A percentile compares a stretch with the other conserved stretches of the same genome.
Conservation (phyloP, 2,113 vertebrate species). For the Ploceus nigricollis region DNA sequence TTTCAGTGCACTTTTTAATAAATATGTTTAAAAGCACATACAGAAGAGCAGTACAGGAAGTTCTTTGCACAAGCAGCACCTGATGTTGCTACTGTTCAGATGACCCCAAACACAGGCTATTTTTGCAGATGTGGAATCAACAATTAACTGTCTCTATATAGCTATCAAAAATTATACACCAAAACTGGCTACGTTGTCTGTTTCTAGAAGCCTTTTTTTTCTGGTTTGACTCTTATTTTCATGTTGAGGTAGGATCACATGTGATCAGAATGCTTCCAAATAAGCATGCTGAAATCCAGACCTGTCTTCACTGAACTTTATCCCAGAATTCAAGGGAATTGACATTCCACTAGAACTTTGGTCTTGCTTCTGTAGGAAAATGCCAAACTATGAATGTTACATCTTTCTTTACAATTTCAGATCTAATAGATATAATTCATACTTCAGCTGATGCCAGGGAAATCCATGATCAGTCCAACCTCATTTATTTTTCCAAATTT, state of each 20-base stretch:
- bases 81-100: not conserved
- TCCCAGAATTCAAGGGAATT: not conserved
- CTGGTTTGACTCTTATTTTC: not conserved
- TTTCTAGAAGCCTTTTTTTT: not conserved
- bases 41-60: not conserved
- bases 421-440: not conserved
- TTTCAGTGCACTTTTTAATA: not conserved
- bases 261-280: not conserved
- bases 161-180: not conserved
- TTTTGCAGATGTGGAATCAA: not conserved
- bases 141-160: not conserved
- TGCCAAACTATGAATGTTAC: not conserved
- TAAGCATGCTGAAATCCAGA: not conserved
- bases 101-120: not conserved
- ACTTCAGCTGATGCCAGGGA: not conserved
- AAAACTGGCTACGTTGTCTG: not conserved
- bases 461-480: not conserved
- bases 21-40: not conserved
- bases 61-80: not conserved
- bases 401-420: not conserved
- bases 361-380: not conserved
- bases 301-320: not conserved
- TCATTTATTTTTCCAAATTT: not conserved
- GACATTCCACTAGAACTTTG: not conserved
- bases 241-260: rapidly evolving